Evolutionary conservation across 2,888 invertebrate genomes (phyloP).

Genomic region (Dynastes hyllus): DNA sequence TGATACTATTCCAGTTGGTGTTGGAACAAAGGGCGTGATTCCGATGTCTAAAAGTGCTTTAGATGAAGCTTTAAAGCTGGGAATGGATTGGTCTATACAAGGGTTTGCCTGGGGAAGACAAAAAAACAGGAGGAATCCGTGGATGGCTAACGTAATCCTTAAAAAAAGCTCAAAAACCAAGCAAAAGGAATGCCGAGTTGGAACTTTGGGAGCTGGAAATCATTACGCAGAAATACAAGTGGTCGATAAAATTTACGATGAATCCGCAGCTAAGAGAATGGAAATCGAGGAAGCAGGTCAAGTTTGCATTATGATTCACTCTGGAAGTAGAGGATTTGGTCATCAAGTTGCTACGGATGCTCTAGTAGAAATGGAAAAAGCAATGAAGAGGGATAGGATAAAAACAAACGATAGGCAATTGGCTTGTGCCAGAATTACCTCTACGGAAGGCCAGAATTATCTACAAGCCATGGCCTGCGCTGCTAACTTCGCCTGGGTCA

Average conservation of each 20-base stretch:
- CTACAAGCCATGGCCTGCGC: slow-evolving; percentile 99
- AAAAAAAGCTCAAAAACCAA: slow-evolving; percentile 95
- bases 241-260: slow-evolving; percentile 98
- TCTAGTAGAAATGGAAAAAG: slow-evolving; percentile 98
- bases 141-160: slow-evolving; percentile 98
- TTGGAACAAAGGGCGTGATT: slow-evolving; percentile 98
- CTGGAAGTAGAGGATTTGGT: slow-evolving; percentile 98
- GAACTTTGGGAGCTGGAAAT: slow-evolving; percentile 98
- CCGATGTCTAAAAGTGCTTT: slow-evolving; percentile 97
- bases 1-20: slow-evolving; percentile 99
- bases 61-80: slow-evolving; percentile 99
- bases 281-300: slow-evolving; percentile 96
- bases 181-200: slow-evolving; percentile 96
- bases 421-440: slow-evolving; percentile 96
- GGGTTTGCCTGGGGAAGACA: slow-evolving; percentile 99
- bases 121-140: slow-evolving; percentile 99
- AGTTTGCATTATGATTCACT: slow-evolving; percentile 99
- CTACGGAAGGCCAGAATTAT: slow-evolving; percentile 96
- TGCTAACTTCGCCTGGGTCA: slow-evolving; percentile 99
- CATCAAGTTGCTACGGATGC: slow-evolving; percentile 97
- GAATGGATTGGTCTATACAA: slow-evolving; percentile 99
- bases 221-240: slow-evolving; percentile 99
- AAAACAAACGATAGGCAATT: slow-evolving; percentile 97
- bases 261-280: slow-evolving; percentile 98
- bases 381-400: slow-evolving; percentile 98